Percentiles rank a stretch among this genome's conserved stretches.
phyloP scores from a whole-genome alignment of 2,888 invertebrate genomes.

The Pseudococcus viburni region DNA sequence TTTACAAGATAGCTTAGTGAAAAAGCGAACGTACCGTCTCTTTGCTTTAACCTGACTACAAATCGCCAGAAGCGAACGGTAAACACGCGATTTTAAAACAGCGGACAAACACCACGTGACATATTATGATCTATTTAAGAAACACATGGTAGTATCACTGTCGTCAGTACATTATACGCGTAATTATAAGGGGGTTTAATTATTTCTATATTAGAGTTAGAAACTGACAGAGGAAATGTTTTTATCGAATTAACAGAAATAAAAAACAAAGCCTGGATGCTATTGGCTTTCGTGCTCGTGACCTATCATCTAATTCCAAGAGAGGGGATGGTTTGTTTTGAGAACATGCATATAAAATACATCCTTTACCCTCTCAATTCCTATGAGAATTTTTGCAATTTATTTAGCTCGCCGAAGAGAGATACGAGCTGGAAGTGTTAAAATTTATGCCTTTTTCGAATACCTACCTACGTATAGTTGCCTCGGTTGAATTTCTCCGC shows the following conservation, averaged over 20 bases:
- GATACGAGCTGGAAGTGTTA: background rate
- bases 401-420: background rate
- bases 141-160: conserved; percentile 52
- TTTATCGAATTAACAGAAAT: background rate
- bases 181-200: background rate
- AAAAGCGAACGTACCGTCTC: conserved; percentile 58
- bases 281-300: conserved; percentile 2
- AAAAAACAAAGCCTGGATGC: background rate
- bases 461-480: background rate
- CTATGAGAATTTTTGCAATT: conserved; percentile 6
- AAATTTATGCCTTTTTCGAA: background rate
- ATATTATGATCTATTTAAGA: conserved; percentile 62
- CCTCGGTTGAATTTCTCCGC: background rate
- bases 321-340: background rate
- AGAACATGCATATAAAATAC: conserved; percentile 2
- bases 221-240: background rate
- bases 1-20: conserved; percentile 26
- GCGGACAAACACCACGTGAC: conserved; percentile 62
- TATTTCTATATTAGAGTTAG: background rate
- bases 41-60: conserved; percentile 63
- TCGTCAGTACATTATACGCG: background rate
- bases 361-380: background rate
- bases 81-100: conserved; percentile 62
- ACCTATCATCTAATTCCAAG: background rate
- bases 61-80: conserved; percentile 59